Base-by-base conservation (phyloP, 2,888 invertebrate species). In the Catocala nupta region DNA sequence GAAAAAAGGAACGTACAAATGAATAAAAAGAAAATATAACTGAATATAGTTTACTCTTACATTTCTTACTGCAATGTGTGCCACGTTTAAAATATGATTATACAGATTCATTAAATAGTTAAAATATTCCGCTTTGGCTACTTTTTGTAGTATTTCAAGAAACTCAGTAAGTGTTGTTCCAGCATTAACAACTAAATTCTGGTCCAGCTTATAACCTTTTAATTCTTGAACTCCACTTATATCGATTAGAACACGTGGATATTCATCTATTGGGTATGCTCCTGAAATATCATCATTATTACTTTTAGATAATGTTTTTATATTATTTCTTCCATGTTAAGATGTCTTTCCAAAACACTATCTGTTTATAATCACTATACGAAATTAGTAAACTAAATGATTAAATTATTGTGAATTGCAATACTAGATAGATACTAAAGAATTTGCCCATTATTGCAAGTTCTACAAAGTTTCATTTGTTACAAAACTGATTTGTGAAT, bases 31-130 rank as follows among this genome's bases (percentile, higher is more conserved):
- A 25, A 25, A 25, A 25, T 25, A 25, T 25, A 25, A 25, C 25
- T 25, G 3, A 25, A 25, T 3, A 50, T 12, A 13, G n/a, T 12
- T 34, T n/a, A 1, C 34, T 68, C 95, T 92, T 86, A 96, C 96
- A 89, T 97, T 97, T 86, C 97, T 92, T 0, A 97, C 95, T n/a
- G 96, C 95, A 34, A 96, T 94, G 82, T 96, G 96, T 0, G 96
- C 97, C 8, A 97, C 95, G 51, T 96, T 82, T 77, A 95, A 95
- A 54, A 97, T 88, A 75, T 97, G 97, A 47, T 95, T 90, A n/a
- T 94, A 93, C 63, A 97, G 82, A 55, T 91, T 90, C 48, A 87
- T 85, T 56, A 96, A 87, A 82, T 97, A 96, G 12, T 88, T 87
- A 79, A 96, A 96, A 25, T 93, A 91, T 0, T 85, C 77, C 44